A percentile compares a stretch with the other conserved stretches of the same genome.
phyloP scores from a whole-genome alignment of 2,888 invertebrate species.

The Campopleginae sp. region DNA sequence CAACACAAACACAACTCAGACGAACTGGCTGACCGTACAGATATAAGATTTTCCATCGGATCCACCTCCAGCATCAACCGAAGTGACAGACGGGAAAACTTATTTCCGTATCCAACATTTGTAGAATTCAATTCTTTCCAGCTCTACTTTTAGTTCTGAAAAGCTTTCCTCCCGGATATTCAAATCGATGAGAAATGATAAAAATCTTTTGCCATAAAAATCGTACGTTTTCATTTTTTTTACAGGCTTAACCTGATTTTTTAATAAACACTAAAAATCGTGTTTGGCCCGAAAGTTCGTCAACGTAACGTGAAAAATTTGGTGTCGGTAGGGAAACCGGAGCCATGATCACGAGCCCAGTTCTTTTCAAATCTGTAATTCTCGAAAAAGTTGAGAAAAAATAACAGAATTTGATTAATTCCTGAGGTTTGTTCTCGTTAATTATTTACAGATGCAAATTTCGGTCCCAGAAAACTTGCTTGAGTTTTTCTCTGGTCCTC shows the following conservation, averaged over 20 bases:
- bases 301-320: not conserved
- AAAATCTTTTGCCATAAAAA: not conserved
- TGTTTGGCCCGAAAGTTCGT: not conserved
- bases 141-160: not conserved
- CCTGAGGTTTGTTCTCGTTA: not conserved
- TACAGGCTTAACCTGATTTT: not conserved
- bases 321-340: not conserved
- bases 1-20: not conserved
- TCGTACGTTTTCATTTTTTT: not conserved
- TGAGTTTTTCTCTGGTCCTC: not conserved
- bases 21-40: constrained; percentile 19
- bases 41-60: not conserved
- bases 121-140: not conserved
- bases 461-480: not conserved
- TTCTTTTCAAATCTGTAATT: not conserved
- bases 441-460: not conserved
- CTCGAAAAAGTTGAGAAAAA: not conserved
- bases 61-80: constrained; percentile 13
- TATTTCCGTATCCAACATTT: constrained; percentile 2
- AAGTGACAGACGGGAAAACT: constrained; percentile 31
- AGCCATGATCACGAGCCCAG: not conserved
- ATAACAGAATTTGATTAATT: not conserved
- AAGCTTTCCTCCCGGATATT: not conserved
- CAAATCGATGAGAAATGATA: not conserved
- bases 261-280: not conserved